These are phyloP conservation scores for Drosophila macrospina DNA, from an alignment of 2,888 invertebrate species.

Conservation along the genomic window DNA sequence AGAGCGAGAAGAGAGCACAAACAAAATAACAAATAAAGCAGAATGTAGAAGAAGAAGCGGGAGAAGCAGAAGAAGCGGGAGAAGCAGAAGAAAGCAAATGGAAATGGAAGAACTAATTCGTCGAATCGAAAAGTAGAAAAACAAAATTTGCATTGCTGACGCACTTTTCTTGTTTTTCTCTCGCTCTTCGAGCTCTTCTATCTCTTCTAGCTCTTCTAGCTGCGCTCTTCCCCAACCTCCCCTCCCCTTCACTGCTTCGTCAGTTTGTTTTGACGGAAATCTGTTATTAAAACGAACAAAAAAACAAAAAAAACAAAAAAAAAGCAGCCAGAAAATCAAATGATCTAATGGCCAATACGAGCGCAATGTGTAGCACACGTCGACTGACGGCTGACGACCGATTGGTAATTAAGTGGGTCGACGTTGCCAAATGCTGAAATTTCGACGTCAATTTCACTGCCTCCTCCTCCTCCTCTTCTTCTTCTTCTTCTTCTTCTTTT, in stretches of 20 bases:
- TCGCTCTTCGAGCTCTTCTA: constrained; percentile 3
- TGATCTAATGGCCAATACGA: constrained; percentile 65
- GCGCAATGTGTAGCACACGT: constrained; percentile 23
- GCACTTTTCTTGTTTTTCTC: constrained; percentile 60
- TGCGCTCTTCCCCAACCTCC: too few relatives aligned
- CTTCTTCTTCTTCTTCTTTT: neutral
- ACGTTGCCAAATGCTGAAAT: constrained; percentile 38
- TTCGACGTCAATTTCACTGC: neutral
- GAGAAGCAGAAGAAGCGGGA: too few relatives aligned
- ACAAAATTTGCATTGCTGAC: constrained; percentile 65
- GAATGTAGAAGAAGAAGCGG: constrained; percentile 8
- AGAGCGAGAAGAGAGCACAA: constrained; percentile 1
- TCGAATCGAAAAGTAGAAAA: constrained; percentile 27
- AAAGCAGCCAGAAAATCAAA: constrained; percentile 27
- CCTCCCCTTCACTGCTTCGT: constrained; percentile 25
- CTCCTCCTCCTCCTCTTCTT: neutral
- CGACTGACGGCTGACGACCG: constrained; percentile 42
- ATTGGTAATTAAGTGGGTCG: constrained; percentile 64
- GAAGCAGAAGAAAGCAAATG: constrained; percentile 20
- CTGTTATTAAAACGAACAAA: constrained; percentile 64
- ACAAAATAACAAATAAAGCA: neutral
- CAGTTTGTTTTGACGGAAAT: constrained; percentile 69
- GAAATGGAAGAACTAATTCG: constrained; percentile 18
- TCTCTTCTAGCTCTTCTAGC: neutral
- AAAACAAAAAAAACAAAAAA: constrained; percentile 6